Conservation (phyloP, 2,113 vertebrate species). For the Psophia crepitans region DNA sequence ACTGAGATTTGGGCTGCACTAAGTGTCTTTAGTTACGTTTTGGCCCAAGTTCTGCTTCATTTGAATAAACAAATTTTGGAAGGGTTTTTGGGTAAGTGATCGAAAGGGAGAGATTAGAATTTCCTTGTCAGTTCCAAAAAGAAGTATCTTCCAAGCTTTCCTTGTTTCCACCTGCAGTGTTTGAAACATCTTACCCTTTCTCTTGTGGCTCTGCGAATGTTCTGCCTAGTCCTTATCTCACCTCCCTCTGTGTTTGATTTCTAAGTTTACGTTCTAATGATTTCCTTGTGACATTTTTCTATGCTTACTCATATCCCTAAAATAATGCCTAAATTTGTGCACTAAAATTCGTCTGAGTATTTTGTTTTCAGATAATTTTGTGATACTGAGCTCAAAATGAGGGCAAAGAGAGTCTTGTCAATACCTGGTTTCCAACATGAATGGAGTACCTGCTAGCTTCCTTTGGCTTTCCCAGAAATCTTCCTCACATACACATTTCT, state of each 20-base stretch:
- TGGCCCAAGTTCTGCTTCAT: slow-evolving; percentile 4
- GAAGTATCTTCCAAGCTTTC: neutral
- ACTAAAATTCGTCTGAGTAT: neutral
- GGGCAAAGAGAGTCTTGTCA: neutral
- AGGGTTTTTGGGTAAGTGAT: neutral
- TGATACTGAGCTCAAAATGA: neutral
- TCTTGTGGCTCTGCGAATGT: neutral
- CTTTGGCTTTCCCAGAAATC: neutral
- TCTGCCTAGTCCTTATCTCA: neutral
- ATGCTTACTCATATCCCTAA: neutral
- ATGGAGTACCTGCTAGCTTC: neutral
- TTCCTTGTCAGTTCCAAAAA: neutral
- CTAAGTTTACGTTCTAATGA: neutral
- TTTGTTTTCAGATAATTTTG: neutral
- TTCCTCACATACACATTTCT: neutral
- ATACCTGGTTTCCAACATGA: neutral
- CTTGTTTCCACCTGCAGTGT: neutral
- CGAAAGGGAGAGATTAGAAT: neutral
- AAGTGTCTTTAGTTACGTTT: slow-evolving; percentile 8
- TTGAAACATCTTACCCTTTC: neutral
- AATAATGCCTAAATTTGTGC: neutral
- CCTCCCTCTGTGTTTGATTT: neutral
- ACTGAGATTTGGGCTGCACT: neutral
- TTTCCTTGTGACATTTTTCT: slow-evolving; percentile 13
- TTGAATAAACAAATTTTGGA: slow-evolving; percentile 21